phyloP scores from a whole-genome alignment of 2,888 invertebrate species.

The Eurytoma adleriae region DNA sequence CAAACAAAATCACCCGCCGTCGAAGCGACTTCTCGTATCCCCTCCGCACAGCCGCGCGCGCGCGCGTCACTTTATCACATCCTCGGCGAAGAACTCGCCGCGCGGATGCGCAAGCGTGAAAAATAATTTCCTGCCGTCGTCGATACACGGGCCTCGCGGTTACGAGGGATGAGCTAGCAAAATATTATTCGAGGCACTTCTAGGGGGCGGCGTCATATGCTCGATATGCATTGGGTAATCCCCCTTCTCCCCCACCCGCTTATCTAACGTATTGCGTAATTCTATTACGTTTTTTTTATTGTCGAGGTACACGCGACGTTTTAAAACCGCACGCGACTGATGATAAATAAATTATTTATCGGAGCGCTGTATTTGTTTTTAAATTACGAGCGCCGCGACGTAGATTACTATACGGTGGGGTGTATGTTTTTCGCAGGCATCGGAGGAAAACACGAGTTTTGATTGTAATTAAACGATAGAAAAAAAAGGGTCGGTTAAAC shows the following conservation, averaged over 20 bases:
- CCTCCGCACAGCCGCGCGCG: not conserved
- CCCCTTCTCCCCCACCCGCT: not conserved
- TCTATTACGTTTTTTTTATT: constrained; percentile 12
- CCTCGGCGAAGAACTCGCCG: not conserved
- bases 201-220: constrained; percentile 21
- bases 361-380: not conserved
- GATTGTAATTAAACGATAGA: too few species aligned
- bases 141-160: constrained; percentile 67
- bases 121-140: constrained; percentile 74
- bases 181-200: constrained; percentile 57
- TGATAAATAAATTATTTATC: not conserved
- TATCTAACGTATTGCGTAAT: constrained; percentile 10
- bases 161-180: constrained; percentile 59
- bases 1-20: not conserved
- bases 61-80: not conserved
- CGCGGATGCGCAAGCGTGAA: constrained; percentile 67
- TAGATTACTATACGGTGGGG: not conserved
- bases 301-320: not conserved
- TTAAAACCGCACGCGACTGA: not conserved
- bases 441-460: too few species aligned
- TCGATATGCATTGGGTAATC: constrained; percentile 45
- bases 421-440: too few species aligned
- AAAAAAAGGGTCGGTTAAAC: too few species aligned
- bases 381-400: not conserved
- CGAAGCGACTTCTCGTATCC: not conserved